A percentile compares a stretch with the other conserved stretches of the same genome.
phyloP scores from a whole-genome alignment of 2,797 vertebrate genomes.

The Pelochelys cantorii region DNA sequence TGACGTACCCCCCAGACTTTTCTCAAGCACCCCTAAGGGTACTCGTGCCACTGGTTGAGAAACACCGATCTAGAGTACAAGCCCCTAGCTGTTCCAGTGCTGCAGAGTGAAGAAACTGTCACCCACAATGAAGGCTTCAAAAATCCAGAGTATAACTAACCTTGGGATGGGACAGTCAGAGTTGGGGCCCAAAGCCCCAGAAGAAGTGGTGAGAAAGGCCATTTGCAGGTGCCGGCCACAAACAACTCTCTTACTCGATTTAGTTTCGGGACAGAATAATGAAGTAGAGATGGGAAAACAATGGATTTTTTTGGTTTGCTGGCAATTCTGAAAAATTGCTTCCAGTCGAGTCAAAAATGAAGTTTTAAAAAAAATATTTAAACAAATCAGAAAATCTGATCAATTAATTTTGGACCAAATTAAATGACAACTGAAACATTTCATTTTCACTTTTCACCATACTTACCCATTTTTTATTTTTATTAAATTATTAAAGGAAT shows the following conservation, averaged over 20 bases:
- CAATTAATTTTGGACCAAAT: neutral
- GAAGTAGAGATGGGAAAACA: neutral
- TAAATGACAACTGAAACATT: neutral
- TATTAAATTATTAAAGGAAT: neutral
- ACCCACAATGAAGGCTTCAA: neutral
- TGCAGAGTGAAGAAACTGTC: neutral
- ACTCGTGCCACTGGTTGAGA: too few relatives aligned
- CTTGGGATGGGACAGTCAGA: neutral
- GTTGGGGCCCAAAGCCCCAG: accelerated
- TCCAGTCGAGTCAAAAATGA: neutral
- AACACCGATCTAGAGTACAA: neutral
- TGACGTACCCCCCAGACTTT: too few relatives aligned
- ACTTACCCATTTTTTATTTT: neutral
- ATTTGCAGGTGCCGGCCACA: neutral
- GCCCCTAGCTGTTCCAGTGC: neutral
- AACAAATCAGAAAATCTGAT: neutral
- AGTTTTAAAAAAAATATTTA: neutral
- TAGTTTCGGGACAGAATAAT: too few relatives aligned
- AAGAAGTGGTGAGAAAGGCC: accelerated
- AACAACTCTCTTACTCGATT: neutral
- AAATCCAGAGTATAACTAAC: accelerated
- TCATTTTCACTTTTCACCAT: neutral
- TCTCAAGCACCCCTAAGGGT: too few relatives aligned
- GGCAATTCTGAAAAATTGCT: neutral
- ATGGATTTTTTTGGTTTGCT: neutral